phyloP scores from a whole-genome alignment of 2,888 invertebrate species.

The Amblyjoppa fuscipennis region DNA sequence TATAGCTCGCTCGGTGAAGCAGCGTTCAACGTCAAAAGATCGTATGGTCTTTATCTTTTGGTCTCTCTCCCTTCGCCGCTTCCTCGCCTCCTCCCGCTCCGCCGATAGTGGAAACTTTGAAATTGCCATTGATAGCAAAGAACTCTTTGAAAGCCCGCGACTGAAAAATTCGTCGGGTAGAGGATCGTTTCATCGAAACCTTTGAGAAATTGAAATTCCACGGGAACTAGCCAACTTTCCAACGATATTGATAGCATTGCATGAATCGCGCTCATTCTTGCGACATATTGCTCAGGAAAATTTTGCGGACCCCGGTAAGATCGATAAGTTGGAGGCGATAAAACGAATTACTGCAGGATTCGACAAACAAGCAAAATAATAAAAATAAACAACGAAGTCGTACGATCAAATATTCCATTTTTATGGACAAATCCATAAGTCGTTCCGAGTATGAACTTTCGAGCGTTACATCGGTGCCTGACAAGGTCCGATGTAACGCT shows the following conservation, averaged over 20 bases:
- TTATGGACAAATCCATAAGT: not conserved
- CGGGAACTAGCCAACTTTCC: not conserved
- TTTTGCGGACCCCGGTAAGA: not conserved
- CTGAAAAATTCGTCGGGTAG: slow-evolving; percentile 50
- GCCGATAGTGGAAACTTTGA: slow-evolving; percentile 59
- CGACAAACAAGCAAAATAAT: not conserved
- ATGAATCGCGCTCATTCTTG: slow-evolving; percentile 11
- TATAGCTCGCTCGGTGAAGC: slow-evolving; percentile 28
- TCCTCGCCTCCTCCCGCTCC: not conserved
- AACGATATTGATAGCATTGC: slow-evolving; percentile 4
- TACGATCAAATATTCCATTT: not conserved
- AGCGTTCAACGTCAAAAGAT: slow-evolving; percentile 55
- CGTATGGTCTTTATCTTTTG: slow-evolving; percentile 19
- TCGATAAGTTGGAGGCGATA: not conserved
- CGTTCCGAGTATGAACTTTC: too few species aligned
- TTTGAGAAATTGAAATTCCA: slow-evolving; percentile 17
- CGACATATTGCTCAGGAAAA: not conserved
- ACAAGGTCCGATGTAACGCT: too few species aligned
- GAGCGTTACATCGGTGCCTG: too few species aligned
- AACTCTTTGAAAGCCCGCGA: slow-evolving; percentile 56
- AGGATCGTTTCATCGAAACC: slow-evolving; percentile 21
- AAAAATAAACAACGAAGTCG: not conserved
- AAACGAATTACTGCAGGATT: not conserved
- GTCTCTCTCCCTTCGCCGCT: slow-evolving; percentile 18
- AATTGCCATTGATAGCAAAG: slow-evolving; percentile 58